Conservation (phyloP, 2,888 invertebrate genomes). For the Erebia palarica region DNA sequence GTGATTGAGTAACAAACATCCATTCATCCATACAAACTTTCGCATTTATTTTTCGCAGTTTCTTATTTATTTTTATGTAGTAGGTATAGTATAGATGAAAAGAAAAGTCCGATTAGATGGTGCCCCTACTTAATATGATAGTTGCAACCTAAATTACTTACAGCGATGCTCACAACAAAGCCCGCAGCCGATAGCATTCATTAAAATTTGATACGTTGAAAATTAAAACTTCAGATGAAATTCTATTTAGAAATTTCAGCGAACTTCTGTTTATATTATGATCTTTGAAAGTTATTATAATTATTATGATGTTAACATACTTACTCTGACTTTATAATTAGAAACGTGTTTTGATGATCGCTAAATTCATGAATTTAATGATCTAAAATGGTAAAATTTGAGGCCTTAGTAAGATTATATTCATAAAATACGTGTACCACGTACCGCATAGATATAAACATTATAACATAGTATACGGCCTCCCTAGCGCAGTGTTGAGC, state of each 20-base stretch:
- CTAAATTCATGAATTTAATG: background rate
- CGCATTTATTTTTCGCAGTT: too few species aligned
- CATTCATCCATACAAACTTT: too few species aligned
- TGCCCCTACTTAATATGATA: conserved; percentile 61
- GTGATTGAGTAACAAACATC: too few species aligned
- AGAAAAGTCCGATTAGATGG: background rate
- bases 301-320: conserved; percentile 11
- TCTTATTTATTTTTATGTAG: too few species aligned
- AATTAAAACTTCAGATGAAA: conserved; percentile 49
- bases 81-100: background rate
- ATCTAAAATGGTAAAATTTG: background rate
- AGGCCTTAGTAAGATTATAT: background rate
- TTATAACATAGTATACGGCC: too few species aligned
- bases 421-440: background rate
- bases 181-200: conserved; percentile 66
- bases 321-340: background rate
- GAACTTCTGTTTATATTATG: conserved; percentile 4
- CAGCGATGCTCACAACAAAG: conserved; percentile 70
- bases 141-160: conserved; percentile 77
- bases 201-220: conserved; percentile 66
- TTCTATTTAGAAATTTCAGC: conserved; percentile 19
- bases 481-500: too few species aligned
- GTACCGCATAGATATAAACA: too few species aligned
- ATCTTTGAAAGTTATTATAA: conserved; percentile 7
- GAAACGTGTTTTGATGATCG: background rate